Base-by-base conservation (phyloP, 2,888 invertebrate species). In the Diachrysia chrysitis region DNA sequence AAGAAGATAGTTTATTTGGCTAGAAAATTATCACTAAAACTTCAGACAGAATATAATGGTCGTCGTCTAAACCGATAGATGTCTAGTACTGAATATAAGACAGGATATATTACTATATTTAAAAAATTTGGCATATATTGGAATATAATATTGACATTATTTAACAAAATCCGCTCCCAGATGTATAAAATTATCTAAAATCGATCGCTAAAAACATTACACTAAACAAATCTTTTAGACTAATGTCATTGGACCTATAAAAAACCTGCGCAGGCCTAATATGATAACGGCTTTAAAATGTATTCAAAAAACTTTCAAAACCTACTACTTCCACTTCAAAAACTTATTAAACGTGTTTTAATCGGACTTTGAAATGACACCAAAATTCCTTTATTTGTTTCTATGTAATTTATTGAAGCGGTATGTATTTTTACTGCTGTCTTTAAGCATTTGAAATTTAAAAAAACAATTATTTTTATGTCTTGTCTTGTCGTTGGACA, bases 221-320 rank as follows among this genome's bases (percentile, higher is more conserved):
- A n/a, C 51, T 59, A 19, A 17, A 46, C n/a, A 53, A 25, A 21
- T 23, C 2, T 23, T 6, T 5, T 23, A 37, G n/a, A 4, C n/a
- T 51, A 25, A 48, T 17, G n/a, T 17, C 12, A 54, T 48, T 54
- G 19, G 12, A 56, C 56, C 6, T 37, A 53, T 23, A 57, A 57
- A 32, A 21, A 16, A n/a, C 23, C 6, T 60, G 21, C n/a, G 17
- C 55, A 63, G 53, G 54, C 48, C 46, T 21, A 21, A 51, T 19
- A 21, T 51, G 21, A 12, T 51, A 51, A 51, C 48, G 48, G 48
- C 10, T 2, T 19, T 51, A 60, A 37, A 55, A 66, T 9, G 61
- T 54, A 61, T 32, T 32, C 32, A 58, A 21, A 19, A 46, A 48
- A 65, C 78, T 74, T 74, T 75, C 71, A 66, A 71, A 76, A 63